Percentiles rank a stretch among this genome's conserved stretches.
Conservation (phyloP, 2,113 vertebrate genomes). For the Choloepus hoffmanni region DNA sequence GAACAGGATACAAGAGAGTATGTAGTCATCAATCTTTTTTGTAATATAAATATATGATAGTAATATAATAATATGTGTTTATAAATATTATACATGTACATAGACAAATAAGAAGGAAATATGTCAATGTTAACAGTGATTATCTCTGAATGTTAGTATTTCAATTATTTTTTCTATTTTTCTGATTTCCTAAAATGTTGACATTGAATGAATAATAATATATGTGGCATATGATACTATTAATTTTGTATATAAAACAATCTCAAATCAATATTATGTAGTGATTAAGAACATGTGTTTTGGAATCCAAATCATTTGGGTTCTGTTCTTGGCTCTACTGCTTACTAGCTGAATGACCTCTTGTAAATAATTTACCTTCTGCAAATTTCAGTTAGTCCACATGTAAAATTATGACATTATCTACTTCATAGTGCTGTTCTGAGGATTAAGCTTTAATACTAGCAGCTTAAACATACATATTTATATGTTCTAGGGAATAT, state of each 20-base stretch:
- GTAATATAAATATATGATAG: no score
- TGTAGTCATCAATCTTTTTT: no score
- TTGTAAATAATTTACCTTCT: background rate
- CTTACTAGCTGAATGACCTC: background rate
- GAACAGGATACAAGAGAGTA: no score
- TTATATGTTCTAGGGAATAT: background rate
- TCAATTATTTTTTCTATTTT: no score
- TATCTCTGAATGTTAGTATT: no score
- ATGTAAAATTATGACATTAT: background rate
- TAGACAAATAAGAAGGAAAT: no score
- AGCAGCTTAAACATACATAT: background rate
- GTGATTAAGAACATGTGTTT: background rate
- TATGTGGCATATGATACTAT: background rate
- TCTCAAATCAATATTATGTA: background rate
- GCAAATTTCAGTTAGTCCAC: background rate
- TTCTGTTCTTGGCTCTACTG: background rate
- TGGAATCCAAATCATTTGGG: background rate
- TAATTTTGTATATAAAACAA: background rate
- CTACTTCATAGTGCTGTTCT: background rate
- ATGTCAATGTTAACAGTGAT: no score
- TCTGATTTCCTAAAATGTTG: no score
- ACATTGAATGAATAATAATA: background rate
- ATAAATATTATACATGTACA: no score
- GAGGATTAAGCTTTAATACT: conserved; percentile 34
- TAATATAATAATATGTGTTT: no score